Evolutionary conservation across 2,888 invertebrate species (phyloP).

Genomic region (Petrolisthes manimaculis): DNA sequence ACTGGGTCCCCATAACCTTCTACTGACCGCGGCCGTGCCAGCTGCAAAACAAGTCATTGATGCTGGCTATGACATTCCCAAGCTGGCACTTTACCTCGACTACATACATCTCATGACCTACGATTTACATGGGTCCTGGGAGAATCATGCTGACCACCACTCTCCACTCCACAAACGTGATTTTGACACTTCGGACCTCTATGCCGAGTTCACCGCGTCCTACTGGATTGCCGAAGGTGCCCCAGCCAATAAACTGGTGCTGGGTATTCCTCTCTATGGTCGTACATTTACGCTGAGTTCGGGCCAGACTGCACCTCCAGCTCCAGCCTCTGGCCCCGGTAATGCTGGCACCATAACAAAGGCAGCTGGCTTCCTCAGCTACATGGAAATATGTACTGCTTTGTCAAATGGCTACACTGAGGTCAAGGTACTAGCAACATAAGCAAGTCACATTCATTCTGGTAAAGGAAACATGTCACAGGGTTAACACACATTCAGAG

Average conservation of each 20-base stretch:
- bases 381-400: slow-evolving; percentile 67
- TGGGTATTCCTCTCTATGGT: slow-evolving; percentile 91
- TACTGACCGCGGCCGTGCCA: slow-evolving; percentile 66
- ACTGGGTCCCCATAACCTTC: slow-evolving; percentile 62
- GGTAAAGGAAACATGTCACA: too few species aligned
- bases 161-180: slow-evolving; percentile 72
- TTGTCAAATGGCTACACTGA: background rate
- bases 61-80: slow-evolving; percentile 77
- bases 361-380: slow-evolving; percentile 68
- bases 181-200: slow-evolving; percentile 69
- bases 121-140: slow-evolving; percentile 73
- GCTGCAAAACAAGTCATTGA: slow-evolving; percentile 71
- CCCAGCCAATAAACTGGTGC: slow-evolving; percentile 81
- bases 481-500: too few species aligned
- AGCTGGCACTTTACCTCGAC: slow-evolving; percentile 76
- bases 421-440: background rate
- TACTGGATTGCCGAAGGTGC: slow-evolving; percentile 82
- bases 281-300: slow-evolving; percentile 82
- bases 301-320: slow-evolving; percentile 68
- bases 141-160: slow-evolving; percentile 72
- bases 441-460: too few species aligned
- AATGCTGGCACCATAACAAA: slow-evolving; percentile 67
- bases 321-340: slow-evolving; percentile 58
- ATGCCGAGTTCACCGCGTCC: slow-evolving; percentile 15
- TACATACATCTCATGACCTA: slow-evolving; percentile 80